Base-by-base conservation (phyloP, 1,140 invertebrate species). In the Geopemphigus sp. region DNA sequence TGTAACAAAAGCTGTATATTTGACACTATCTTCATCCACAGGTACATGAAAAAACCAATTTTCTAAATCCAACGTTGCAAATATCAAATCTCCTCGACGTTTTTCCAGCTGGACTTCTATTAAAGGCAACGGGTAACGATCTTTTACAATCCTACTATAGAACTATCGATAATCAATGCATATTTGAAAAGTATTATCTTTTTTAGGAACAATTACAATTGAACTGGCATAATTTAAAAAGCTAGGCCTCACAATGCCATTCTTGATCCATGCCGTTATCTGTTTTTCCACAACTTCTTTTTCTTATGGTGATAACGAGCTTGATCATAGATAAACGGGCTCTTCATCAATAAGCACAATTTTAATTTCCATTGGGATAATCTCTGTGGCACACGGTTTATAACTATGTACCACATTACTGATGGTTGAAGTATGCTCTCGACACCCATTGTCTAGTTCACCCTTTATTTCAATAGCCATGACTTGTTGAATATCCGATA, bases 1-100 rank as follows among this genome's bases (percentile, higher is more conserved):
- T 5, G 85, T 85, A 29, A 85, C 82, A 81, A 88, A 87, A 5
- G 84, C 85, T 19, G 87, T 88, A 72, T 86, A 85, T 22, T 86
- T 73, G 32, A 83, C 85, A 45, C 85, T 85, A 3, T 85, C 82
- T 59, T 78, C 78, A 22, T 45, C 45, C 22, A 87, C 14, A 17
- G 17, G 45, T 4, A 72, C 22, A 50, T 72, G 68, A 72, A 50
- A 50, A 50, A 72, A n/a, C 45, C 32, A n/a, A n/a, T 45, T 50
- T 5, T 6, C 53, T 24, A 72, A 53, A 14, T 72, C 68, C 10
- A 72, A 53, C 12, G 11, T 53, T 26, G 39, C 22, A 53, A 72
- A 72, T 24, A 29, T 29, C 8, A 17, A 17, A 5, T 29, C 32
- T 4, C 26, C 32, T 5, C 6, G 24, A 32, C 12, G 15, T 53